Evolutionary conservation across 2,888 invertebrate species (phyloP).

Genomic region (Eulithis testata): DNA sequence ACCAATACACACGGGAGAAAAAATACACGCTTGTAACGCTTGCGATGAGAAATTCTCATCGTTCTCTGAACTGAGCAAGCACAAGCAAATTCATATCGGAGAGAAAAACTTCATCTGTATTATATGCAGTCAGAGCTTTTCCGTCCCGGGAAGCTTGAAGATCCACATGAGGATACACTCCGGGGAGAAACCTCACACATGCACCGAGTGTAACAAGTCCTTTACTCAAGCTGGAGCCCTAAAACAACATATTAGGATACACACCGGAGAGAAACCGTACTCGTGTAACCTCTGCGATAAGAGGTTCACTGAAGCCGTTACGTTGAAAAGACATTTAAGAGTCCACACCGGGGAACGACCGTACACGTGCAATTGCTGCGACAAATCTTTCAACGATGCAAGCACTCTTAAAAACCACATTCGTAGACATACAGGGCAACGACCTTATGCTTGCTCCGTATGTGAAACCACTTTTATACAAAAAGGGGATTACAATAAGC

Average conservation of each 20-base stretch:
- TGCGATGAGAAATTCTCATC: neutral
- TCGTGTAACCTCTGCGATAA: conserved; percentile 3
- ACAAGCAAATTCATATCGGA: too few species aligned
- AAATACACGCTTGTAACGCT: neutral
- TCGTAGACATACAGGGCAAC: neutral
- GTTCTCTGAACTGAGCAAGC: neutral
- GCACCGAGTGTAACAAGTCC: conserved; percentile 7
- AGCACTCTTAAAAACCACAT: conserved; percentile 12
- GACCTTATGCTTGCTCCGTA: neutral
- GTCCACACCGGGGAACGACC: conserved; percentile 9
- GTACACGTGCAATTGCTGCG: neutral
- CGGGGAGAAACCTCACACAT: conserved; percentile 13
- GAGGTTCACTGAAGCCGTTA: conserved; percentile 8
- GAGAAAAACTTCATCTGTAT: too few species aligned
- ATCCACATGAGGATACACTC: conserved; percentile 18
- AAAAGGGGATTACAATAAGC: conserved; percentile 11
- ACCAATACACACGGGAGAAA: conserved; percentile 4
- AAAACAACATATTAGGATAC: conserved; percentile 22
- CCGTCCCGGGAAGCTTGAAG: conserved; percentile 10
- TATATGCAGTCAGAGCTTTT: conserved; percentile 11
- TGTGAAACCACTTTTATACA: conserved; percentile 3
- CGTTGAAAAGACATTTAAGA: conserved; percentile 4
- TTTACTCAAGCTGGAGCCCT: conserved; percentile 18
- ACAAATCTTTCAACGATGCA: conserved; percentile 4
- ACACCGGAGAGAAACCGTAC: conserved; percentile 9